These are phyloP conservation scores for Triops longicaudatus DNA, from an alignment of 1,140 invertebrate genomes.

Conservation along the genomic window DNA sequence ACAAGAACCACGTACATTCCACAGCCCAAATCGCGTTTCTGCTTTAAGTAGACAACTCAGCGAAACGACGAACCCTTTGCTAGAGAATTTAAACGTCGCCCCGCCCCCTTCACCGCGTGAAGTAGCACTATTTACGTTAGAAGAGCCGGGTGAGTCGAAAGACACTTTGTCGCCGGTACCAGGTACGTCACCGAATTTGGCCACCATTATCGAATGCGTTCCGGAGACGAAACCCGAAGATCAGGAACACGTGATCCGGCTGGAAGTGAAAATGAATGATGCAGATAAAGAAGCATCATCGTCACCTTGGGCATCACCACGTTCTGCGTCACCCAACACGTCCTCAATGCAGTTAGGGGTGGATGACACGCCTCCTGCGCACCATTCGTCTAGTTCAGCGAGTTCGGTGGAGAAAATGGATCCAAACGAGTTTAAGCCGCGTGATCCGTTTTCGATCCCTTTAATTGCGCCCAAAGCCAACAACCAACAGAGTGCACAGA, in stretches of 20 bases:
- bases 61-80: neutral
- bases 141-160: neutral
- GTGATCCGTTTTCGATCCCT: neutral
- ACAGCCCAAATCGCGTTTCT: neutral
- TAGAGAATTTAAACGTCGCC: neutral
- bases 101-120: neutral
- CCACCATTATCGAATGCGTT: neutral
- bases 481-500: neutral
- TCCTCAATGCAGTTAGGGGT: too few relatives aligned
- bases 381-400: neutral
- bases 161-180: neutral
- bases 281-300: neutral
- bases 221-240: neutral
- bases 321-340: too few relatives aligned
- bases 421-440: neutral
- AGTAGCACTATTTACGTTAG: neutral
- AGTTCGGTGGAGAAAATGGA: neutral
- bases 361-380: too few relatives aligned
- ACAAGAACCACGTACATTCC: too few relatives aligned
- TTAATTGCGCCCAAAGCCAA: neutral
- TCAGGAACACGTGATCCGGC: constrained; percentile 18
- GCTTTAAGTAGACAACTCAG: neutral
- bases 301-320: too few relatives aligned
- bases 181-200: neutral
- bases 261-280: constrained; percentile 3